Percentiles rank a stretch among this genome's conserved stretches.
Evolutionary conservation across 2,888 invertebrate species (phyloP).

Genomic region (Lasioglossum calceatum): DNA sequence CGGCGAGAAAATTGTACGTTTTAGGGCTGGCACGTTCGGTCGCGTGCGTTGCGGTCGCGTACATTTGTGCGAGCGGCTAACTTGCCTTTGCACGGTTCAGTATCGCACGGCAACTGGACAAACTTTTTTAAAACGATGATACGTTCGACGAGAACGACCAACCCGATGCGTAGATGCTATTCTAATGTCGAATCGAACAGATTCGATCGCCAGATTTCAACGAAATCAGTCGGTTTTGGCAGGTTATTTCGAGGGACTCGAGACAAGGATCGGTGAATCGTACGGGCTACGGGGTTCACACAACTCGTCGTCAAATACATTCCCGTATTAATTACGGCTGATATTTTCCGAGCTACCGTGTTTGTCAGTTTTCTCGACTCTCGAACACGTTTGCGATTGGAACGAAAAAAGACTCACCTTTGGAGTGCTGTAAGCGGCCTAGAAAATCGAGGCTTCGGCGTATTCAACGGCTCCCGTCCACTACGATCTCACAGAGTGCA

Average conservation of each 20-base stretch:
- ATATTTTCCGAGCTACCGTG: constrained; percentile 36
- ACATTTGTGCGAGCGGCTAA: constrained; percentile 43
- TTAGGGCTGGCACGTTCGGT: constrained; percentile 62
- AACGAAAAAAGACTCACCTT: constrained; percentile 77
- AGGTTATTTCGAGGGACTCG: constrained; percentile 35
- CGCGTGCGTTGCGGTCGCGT: constrained; percentile 75
- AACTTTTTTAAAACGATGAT: constrained; percentile 33
- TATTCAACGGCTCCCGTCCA: constrained; percentile 83
- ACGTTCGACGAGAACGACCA: not conserved
- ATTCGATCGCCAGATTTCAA: constrained; percentile 8
- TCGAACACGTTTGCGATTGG: constrained; percentile 3
- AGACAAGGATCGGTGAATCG: constrained; percentile 38
- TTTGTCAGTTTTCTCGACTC: not conserved
- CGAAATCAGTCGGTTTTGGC: constrained; percentile 3
- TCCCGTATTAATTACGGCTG: constrained; percentile 42
- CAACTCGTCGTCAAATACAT: constrained; percentile 58
- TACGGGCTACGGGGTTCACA: constrained; percentile 80
- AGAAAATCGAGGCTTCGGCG: constrained; percentile 81
- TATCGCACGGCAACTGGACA: constrained; percentile 18
- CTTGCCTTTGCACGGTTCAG: constrained; percentile 58
- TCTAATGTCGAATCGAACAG: not conserved
- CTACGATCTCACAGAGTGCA: constrained; percentile 83
- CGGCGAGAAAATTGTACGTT: constrained; percentile 62
- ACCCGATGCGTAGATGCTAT: not conserved
- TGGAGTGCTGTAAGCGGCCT: constrained; percentile 82